Evolutionary conservation across 2,113 vertebrate species (phyloP).

Genomic region (Calyptomena viridis): DNA sequence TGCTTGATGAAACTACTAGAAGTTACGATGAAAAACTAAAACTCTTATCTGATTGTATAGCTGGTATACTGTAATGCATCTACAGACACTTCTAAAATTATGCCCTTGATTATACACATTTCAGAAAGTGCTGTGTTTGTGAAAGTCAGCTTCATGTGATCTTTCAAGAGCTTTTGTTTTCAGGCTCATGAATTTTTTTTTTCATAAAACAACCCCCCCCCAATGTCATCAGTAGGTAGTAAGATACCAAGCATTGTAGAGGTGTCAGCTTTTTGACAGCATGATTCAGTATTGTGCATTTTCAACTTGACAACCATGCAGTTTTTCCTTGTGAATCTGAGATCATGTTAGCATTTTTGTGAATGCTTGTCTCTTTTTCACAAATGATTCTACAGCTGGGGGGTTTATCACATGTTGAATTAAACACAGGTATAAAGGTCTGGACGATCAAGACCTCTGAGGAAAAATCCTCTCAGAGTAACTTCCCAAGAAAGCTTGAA

Average conservation of each 20-base stretch:
- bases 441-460: slow-evolving; percentile 45
- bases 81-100: background rate
- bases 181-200: background rate
- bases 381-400: slow-evolving; percentile 8
- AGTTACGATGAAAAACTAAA: background rate
- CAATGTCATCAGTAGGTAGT: slow-evolving; percentile 16
- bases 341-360: slow-evolving; percentile 6
- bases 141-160: background rate
- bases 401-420: background rate
- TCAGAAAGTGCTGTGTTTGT: background rate
- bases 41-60: background rate
- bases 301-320: slow-evolving; percentile 23
- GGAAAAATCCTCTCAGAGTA: background rate
- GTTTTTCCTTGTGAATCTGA: slow-evolving; percentile 1
- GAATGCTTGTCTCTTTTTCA: background rate
- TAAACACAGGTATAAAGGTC: slow-evolving; percentile 25
- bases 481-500: background rate
- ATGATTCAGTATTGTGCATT: slow-evolving; percentile 30
- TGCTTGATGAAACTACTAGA: background rate
- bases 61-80: background rate
- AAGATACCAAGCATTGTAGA: slow-evolving; percentile 30
- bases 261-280: slow-evolving; percentile 48
- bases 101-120: background rate
- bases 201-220: background rate
- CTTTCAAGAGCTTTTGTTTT: background rate